Evolutionary conservation across 53 echinoderm and acorn worm species (phyloP), one percentile per base, ranked within the genome.

Genomic region (Henricia sp.): DNA sequence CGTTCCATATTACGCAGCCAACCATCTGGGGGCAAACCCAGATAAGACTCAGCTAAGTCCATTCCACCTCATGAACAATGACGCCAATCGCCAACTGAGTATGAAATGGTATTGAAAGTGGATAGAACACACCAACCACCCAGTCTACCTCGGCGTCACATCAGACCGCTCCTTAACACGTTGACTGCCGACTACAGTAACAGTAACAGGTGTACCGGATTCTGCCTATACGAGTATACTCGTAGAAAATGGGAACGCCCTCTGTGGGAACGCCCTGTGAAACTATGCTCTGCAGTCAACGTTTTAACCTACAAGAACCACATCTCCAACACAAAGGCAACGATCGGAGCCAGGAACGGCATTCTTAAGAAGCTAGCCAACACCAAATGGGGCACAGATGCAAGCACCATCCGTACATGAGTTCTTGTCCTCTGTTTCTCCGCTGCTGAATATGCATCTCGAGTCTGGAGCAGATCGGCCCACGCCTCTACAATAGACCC

Each of bases 401-500:
- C 73, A n/a, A 34, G 35, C 33, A 72, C 73, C 24, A 52, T 72
- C 52, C 37, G 73, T 9, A 72, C 53, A 29, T 35, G 53, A 52
- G 73, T 54, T 8, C 71, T 71, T 26, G 50, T 51, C 6, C 30
- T 71, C 8, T 69, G 71, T 32, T 71, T 48, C 71, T 71, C 71
- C 30, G 50, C 50, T 50, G 71, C 71, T 2, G 71, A 69, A 24
- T 71, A 50, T 27, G 52, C 46, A 6, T 71, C 71, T 29, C 46
- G 50, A 13, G 46, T 71, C 10, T 43, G 71, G 71, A 43, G 50
- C 30, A 71, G 50, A 17, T 50, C 71, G 50, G 50, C 50, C 30
- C 71, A 71, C 33, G 71, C 71, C 11, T 10, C 71, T 29, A 84
- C 69, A 54, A 84, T 84, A 16, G 70, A 84, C 70, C 84, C 84